Conservation (phyloP, 1,140 invertebrate genomes). For the Lucilia sericata region DNA sequence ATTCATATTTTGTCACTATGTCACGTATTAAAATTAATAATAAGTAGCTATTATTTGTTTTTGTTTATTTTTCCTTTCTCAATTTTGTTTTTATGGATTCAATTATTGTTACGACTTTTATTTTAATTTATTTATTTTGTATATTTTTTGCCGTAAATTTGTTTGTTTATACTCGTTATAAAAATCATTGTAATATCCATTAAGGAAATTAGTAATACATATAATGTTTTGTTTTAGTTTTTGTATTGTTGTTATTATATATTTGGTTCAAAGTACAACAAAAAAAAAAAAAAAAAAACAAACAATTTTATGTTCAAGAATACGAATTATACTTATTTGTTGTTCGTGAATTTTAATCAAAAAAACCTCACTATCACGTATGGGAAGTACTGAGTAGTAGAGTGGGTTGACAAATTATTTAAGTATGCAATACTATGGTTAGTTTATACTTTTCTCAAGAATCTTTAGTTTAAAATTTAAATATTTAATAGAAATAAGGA, state of each 20-base stretch:
- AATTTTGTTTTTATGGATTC: not conserved
- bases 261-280: not conserved
- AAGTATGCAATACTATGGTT: no score
- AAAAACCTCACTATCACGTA: no score
- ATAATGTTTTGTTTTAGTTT: not conserved
- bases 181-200: not conserved
- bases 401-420: no score
- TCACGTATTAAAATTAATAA: not conserved
- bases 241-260: not conserved
- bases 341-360: no score
- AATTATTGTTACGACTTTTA: not conserved
- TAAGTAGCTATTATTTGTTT: not conserved
- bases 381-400: no score
- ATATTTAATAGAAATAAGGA: no score
- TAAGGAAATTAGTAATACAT: not conserved
- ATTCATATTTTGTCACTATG: not conserved
- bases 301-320: not conserved
- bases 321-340: not conserved
- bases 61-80: not conserved
- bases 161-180: not conserved
- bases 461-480: no score
- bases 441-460: no score
- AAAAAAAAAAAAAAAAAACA: not conserved
- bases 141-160: not conserved
- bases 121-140: not conserved